A percentile compares a stretch with the other conserved stretches of the same genome.
Conservation (phyloP, 2,888 invertebrate genomes). For the Ormyrus labotus region DNA sequence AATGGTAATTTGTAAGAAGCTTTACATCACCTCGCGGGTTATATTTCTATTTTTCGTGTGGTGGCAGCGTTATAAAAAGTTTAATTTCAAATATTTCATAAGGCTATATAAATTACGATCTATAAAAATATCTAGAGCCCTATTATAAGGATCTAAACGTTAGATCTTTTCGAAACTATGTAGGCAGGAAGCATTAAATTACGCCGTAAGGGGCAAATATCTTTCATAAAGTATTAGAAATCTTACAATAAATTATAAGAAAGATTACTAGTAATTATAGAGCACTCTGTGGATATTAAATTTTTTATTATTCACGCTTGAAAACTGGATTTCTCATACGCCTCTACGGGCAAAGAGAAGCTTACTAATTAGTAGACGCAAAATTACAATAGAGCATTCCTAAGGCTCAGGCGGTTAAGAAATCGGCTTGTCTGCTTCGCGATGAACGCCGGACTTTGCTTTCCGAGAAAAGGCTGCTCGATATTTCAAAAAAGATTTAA, state of each 20-base stretch:
- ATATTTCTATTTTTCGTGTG: slow-evolving; percentile 34
- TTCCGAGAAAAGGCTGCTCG: too few relatives aligned
- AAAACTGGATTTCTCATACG: too few relatives aligned
- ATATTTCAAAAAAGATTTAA: too few relatives aligned
- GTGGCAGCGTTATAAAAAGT: slow-evolving; percentile 23
- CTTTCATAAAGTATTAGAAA: slow-evolving; percentile 38
- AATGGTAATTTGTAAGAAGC: slow-evolving; percentile 19
- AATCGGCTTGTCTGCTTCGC: too few relatives aligned
- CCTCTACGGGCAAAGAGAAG: too few relatives aligned
- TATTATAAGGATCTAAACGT: slow-evolving; percentile 22
- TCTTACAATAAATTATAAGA: slow-evolving; percentile 30
- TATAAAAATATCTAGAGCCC: slow-evolving; percentile 42
- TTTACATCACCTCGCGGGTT: slow-evolving; percentile 1
- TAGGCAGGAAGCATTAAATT: slow-evolving; percentile 43
- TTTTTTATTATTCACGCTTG: too few relatives aligned
- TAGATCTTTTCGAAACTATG: slow-evolving; percentile 16
- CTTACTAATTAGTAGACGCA: too few relatives aligned
- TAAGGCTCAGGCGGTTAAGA: too few relatives aligned
- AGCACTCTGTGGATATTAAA: neutral
- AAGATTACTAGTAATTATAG: neutral
- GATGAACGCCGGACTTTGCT: too few relatives aligned
- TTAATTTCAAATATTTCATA: neutral
- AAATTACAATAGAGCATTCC: too few relatives aligned
- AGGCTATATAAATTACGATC: slow-evolving; percentile 44
- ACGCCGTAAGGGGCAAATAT: slow-evolving; percentile 27